Conservation (phyloP, 2,888 invertebrate genomes). For the Caenorhabditis afra region DNA sequence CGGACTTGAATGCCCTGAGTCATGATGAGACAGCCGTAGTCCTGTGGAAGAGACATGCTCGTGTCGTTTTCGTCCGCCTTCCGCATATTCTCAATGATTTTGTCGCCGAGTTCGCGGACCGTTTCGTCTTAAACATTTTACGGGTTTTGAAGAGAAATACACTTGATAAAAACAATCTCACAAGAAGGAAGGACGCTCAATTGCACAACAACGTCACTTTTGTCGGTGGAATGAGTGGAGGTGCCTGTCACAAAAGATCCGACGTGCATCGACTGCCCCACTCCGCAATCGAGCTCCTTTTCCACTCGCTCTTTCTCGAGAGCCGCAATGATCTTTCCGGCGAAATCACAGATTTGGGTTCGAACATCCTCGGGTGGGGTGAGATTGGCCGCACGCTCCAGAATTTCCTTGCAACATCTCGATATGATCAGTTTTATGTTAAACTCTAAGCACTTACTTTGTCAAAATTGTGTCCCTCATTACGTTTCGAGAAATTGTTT, state of each 20-base stretch:
- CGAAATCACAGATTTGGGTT: conserved; percentile 6
- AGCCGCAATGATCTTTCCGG: conserved; percentile 25
- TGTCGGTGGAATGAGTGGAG: conserved; percentile 23
- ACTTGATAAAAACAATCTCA: no score
- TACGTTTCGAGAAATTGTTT: conserved; percentile 17
- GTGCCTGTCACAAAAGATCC: conserved; percentile 47
- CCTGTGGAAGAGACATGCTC: conserved; percentile 59
- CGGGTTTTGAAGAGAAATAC: no score
- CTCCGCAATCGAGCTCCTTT: neutral
- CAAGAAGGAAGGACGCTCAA: conserved; percentile 67
- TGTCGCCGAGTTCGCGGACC: conserved; percentile 91
- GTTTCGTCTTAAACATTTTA: conserved; percentile 86
- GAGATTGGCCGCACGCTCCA: conserved; percentile 40
- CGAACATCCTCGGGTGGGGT: conserved; percentile 9
- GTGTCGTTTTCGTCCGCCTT: conserved; percentile 80
- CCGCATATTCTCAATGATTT: conserved; percentile 91
- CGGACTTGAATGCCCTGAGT: conserved; percentile 90
- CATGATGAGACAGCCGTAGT: conserved; percentile 90
- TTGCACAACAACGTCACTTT: conserved; percentile 70
- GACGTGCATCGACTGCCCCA: conserved; percentile 17
- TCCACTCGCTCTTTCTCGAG: conserved; percentile 29
- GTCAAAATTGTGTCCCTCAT: conserved; percentile 6
- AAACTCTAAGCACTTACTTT: conserved; percentile 14
- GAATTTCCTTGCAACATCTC: conserved; percentile 18
- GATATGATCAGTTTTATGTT: no score